These are phyloP conservation scores for Drosophila elegans DNA, from an alignment of 1,140 invertebrate species.

Conservation along the genomic window DNA sequence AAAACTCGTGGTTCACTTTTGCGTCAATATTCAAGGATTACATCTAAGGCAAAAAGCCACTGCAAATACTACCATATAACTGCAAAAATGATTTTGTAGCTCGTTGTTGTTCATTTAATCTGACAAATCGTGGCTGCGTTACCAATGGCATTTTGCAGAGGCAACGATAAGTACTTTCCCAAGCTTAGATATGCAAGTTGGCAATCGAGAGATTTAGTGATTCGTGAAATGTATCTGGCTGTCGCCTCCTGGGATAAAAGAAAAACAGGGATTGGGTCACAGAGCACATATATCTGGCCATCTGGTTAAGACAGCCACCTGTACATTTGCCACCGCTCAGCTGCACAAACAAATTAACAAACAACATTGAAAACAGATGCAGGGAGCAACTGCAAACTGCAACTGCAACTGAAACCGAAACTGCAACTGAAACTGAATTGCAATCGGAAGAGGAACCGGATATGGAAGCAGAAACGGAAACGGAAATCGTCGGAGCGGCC, in stretches of 20 bases:
- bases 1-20: background rate
- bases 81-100: background rate
- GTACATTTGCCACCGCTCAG: constrained; percentile 1
- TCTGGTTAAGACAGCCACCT: constrained; percentile 15
- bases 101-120: background rate
- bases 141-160: background rate
- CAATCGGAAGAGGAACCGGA: constrained; percentile 23
- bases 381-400: background rate
- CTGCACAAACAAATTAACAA: constrained; percentile 4
- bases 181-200: constrained; percentile 17
- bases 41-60: background rate
- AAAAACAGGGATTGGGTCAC: background rate
- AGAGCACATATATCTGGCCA: constrained; percentile 3
- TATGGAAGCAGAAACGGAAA: constrained; percentile 21
- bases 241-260: background rate
- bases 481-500: constrained; percentile 19
- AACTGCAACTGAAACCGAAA: background rate
- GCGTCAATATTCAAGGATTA: background rate
- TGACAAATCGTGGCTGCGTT: background rate
- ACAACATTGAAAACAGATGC: constrained; percentile 13
- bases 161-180: background rate
- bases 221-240: constrained; percentile 2
- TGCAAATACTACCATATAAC: background rate
- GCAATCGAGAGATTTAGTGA: constrained; percentile 2
- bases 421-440: constrained; percentile 15